Evolutionary conservation across 2,797 vertebrate genomes (phyloP).

Genomic region (Heterohyrax brucei): DNA sequence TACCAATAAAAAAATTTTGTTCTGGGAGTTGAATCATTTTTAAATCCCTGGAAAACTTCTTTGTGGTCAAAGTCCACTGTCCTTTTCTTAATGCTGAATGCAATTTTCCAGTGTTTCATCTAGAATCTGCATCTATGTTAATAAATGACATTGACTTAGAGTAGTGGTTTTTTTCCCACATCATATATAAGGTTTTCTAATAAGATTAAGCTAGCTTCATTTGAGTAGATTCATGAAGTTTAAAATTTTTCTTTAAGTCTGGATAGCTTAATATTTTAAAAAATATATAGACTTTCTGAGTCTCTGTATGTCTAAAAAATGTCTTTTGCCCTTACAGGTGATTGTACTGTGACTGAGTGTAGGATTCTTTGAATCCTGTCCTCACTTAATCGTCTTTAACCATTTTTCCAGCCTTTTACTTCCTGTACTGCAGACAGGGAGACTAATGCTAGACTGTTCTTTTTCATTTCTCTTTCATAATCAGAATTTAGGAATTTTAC

Average conservation of each 20-base stretch:
- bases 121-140: not conserved
- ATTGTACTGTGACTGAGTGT: conserved; percentile 40
- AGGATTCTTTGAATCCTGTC: conserved; percentile 52
- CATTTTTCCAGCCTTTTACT: conserved; percentile 38
- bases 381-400: conserved; percentile 56
- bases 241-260: not conserved
- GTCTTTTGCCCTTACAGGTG: conserved; percentile 62
- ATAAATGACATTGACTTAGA: conserved; percentile 38
- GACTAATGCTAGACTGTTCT: not conserved
- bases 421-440: not conserved
- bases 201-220: conserved; percentile 21
- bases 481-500: conserved; percentile 66
- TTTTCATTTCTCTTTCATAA: conserved; percentile 49
- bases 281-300: conserved; percentile 21
- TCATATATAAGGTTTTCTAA: not conserved
- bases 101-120: conserved; percentile 22
- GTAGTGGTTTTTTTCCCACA: not conserved
- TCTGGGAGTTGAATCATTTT: conserved; percentile 8
- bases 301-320: conserved; percentile 63
- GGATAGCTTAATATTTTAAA: conserved; percentile 44
- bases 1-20: conserved; percentile 2
- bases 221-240: conserved; percentile 34
- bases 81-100: not conserved
- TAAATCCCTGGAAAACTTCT: conserved; percentile 28
- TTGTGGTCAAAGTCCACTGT: not conserved